These are phyloP conservation scores for mouse (Mus musculus) DNA, from an alignment of 2,113 vertebrate species.

Conservation along the genomic window DNA sequence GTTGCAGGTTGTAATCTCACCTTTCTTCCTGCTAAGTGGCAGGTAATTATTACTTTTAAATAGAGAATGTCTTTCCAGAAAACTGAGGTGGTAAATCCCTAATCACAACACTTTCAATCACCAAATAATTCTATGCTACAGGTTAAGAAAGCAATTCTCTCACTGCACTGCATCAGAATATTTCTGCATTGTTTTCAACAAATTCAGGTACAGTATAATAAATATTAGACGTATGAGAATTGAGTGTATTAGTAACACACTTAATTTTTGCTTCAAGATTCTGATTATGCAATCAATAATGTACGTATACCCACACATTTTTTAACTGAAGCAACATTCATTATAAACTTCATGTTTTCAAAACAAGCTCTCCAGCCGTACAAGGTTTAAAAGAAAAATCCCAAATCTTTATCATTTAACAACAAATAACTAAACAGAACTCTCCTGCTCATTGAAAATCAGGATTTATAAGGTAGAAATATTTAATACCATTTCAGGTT, in stretches of 20 bases:
- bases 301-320: constrained; percentile 69
- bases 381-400: constrained; percentile 66
- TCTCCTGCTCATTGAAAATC: constrained; percentile 81
- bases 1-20: constrained; percentile 59
- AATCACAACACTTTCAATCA: constrained; percentile 69
- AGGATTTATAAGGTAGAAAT: constrained; percentile 78
- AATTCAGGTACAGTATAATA: constrained; percentile 81
- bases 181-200: constrained; percentile 82
- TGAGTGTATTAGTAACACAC: constrained; percentile 87
- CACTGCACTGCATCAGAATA: constrained; percentile 74
- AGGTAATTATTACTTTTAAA: constrained; percentile 41
- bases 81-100: constrained; percentile 67
- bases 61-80: constrained; percentile 64
- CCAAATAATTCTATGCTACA: constrained; percentile 67
- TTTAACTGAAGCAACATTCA: constrained; percentile 74
- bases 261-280: constrained; percentile 78
- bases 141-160: constrained; percentile 78
- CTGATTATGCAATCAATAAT: constrained; percentile 69
- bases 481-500: constrained; percentile 77
- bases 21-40: constrained; percentile 61
- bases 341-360: constrained; percentile 76
- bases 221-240: constrained; percentile 83
- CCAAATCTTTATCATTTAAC: constrained; percentile 74
- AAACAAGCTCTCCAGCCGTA: constrained; percentile 75
- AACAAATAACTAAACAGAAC: constrained; percentile 80